A percentile compares a stretch with the other conserved stretches of the same genome.
phyloP scores from a whole-genome alignment of 1,140 invertebrate genomes.

The Gonioctena quinquepunctata region DNA sequence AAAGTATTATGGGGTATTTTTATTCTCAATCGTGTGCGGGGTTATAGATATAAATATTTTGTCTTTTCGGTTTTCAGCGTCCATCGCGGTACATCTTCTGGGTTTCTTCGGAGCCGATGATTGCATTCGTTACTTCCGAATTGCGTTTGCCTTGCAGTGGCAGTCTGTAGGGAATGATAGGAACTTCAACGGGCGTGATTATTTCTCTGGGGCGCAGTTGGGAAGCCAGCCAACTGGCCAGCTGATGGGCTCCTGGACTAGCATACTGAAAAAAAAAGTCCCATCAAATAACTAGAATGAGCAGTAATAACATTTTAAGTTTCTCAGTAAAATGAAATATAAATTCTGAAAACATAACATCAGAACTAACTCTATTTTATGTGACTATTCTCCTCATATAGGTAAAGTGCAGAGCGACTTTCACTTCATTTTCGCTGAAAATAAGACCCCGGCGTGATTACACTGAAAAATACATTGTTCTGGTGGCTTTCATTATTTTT shows the following conservation, averaged over 20 bases:
- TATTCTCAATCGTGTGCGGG: conserved; percentile 9
- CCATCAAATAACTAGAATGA: not conserved
- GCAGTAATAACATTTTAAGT: not conserved
- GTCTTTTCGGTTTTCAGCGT: not conserved
- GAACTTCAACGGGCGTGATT: conserved; percentile 32
- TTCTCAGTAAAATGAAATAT: not conserved
- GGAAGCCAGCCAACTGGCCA: conserved; percentile 45
- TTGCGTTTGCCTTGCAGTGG: conserved; percentile 46
- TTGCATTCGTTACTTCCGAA: conserved; percentile 50
- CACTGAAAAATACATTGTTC: too few relatives aligned
- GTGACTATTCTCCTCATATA: not conserved
- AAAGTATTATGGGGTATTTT: not conserved
- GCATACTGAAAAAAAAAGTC: conserved; percentile 37
- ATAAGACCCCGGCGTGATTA: too few relatives aligned
- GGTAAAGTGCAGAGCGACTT: too few relatives aligned
- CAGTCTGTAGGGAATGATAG: conserved; percentile 41
- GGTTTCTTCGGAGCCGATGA: conserved; percentile 46
- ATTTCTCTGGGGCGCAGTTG: conserved; percentile 42
- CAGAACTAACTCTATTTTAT: not conserved
- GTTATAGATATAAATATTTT: not conserved
- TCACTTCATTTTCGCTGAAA: too few relatives aligned
- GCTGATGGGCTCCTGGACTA: conserved; percentile 46
- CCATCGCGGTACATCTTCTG: conserved; percentile 49
- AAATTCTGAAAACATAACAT: not conserved
- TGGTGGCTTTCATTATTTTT: too few relatives aligned